Percentiles rank a stretch among this genome's conserved stretches.
Evolutionary conservation across 92 coral and sea anemone species (phyloP).

Genomic region (Phenganax stokvisi): DNA sequence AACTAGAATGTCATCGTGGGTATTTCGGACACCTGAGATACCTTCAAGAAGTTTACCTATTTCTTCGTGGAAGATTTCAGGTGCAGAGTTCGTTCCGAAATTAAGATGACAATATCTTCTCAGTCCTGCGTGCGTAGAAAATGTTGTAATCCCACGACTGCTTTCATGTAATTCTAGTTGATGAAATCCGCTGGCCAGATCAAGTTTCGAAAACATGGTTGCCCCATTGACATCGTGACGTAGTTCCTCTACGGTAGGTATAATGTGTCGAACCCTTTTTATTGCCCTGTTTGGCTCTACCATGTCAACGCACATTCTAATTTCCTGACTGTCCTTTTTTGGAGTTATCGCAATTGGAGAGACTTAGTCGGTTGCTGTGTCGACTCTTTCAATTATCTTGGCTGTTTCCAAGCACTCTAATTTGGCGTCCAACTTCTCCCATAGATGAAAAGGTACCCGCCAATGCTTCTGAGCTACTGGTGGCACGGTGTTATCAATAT

Average conservation of each 20-base stretch:
- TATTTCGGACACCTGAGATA: slow-evolving; percentile 15
- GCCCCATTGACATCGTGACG: slow-evolving; percentile 23
- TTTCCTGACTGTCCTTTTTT: not conserved
- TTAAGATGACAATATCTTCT: slow-evolving; percentile 2
- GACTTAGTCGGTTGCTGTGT: not conserved
- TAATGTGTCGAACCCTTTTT: not conserved
- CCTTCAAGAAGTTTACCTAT: not conserved
- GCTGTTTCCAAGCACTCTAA: not conserved
- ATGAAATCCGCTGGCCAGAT: slow-evolving; percentile 36
- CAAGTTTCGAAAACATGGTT: slow-evolving; percentile 25
- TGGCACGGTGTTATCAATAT: not conserved
- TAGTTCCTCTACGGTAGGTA: slow-evolving; percentile 29
- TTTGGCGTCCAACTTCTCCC: not conserved
- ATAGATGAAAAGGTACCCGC: not conserved
- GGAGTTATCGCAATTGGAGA: slow-evolving; percentile 1
- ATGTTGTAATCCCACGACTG: slow-evolving; percentile 29
- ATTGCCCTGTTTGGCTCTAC: slow-evolving; percentile 6
- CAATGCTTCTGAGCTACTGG: not conserved
- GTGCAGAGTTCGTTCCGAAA: slow-evolving; percentile 26
- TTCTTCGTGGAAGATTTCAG: slow-evolving; percentile 24
- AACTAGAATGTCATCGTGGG: slow-evolving; percentile 13
- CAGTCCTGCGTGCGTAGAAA: slow-evolving; percentile 38
- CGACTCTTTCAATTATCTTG: not conserved
- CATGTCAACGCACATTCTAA: slow-evolving; percentile 9
- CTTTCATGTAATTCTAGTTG: slow-evolving; percentile 39